phyloP scores from a whole-genome alignment of 2,113 vertebrate genomes.

The Oxyruncus cristatus region DNA sequence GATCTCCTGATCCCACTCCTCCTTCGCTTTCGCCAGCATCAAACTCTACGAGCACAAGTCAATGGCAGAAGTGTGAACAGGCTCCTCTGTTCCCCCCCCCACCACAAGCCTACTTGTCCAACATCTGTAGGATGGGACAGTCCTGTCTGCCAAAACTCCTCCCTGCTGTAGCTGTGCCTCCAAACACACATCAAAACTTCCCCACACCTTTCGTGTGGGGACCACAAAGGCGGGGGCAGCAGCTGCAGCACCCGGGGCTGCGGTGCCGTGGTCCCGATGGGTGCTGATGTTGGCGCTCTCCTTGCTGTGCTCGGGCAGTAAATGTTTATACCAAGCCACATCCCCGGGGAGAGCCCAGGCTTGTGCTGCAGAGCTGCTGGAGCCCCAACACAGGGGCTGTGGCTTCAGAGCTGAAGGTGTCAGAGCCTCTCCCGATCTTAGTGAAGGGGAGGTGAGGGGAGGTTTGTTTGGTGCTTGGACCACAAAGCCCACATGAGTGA shows the following conservation, averaged over 20 bases:
- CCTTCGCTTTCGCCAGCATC: conserved; percentile 94
- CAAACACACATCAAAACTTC: background rate
- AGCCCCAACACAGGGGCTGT: background rate
- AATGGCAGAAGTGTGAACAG: background rate
- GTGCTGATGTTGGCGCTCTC: background rate
- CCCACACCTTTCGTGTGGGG: background rate
- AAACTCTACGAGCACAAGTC: conserved; percentile 76
- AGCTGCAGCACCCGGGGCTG: fast-evolving
- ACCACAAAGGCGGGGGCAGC: background rate
- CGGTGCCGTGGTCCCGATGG: fast-evolving
- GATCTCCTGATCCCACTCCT: conserved; percentile 88
- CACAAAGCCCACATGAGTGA: conserved; percentile 56
- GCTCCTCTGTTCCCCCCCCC: background rate
- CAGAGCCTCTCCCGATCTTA: background rate
- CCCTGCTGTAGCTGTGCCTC: background rate
- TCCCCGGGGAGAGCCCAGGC: background rate
- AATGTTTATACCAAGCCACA: background rate
- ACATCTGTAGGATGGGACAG: background rate
- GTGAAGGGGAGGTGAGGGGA: background rate
- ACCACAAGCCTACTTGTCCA: background rate
- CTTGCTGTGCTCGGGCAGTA: background rate
- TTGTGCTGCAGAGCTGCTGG: background rate
- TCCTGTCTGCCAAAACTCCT: background rate
- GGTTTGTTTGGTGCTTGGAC: background rate
- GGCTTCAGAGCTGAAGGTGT: background rate